Evolutionary conservation across 2,113 vertebrate genomes (phyloP).

Genomic region (Ranitomeya variabilis): DNA sequence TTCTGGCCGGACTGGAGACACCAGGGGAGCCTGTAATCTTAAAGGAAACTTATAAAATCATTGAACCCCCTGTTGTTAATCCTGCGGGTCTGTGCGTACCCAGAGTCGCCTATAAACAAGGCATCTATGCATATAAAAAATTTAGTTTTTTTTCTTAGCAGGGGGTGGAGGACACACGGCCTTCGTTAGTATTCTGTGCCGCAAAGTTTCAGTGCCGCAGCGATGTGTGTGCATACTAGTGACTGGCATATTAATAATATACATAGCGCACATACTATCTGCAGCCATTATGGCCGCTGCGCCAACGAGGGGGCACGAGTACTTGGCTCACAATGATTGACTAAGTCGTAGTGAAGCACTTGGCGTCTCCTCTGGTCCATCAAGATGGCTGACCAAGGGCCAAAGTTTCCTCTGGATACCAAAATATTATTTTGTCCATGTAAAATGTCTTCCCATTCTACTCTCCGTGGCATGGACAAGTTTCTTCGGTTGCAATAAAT

Average conservation of each 20-base stretch:
- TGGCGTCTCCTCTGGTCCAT: background rate
- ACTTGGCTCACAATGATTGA: background rate
- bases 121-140: background rate
- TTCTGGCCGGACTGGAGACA: conserved; percentile 1
- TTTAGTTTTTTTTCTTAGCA: background rate
- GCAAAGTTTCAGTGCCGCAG: background rate
- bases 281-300: background rate
- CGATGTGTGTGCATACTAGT: background rate
- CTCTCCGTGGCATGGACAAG: background rate
- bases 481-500: background rate
- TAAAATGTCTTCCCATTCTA: background rate
- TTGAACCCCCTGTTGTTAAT: conserved; percentile 10
- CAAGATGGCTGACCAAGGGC: background rate
- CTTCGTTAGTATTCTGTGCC: background rate
- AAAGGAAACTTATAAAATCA: conserved; percentile 29
- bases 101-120: background rate
- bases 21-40: conserved; percentile 12
- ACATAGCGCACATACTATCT: background rate
- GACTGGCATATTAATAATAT: conserved; percentile 17
- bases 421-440: background rate
- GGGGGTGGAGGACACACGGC: background rate
- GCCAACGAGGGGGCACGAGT: background rate
- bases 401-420: no score
- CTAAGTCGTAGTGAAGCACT: background rate
- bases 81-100: background rate